Evolutionary conservation across 2,113 vertebrate species (phyloP), one percentile per base, ranked within the genome.

Genomic region (Podocnemis expansa): DNA sequence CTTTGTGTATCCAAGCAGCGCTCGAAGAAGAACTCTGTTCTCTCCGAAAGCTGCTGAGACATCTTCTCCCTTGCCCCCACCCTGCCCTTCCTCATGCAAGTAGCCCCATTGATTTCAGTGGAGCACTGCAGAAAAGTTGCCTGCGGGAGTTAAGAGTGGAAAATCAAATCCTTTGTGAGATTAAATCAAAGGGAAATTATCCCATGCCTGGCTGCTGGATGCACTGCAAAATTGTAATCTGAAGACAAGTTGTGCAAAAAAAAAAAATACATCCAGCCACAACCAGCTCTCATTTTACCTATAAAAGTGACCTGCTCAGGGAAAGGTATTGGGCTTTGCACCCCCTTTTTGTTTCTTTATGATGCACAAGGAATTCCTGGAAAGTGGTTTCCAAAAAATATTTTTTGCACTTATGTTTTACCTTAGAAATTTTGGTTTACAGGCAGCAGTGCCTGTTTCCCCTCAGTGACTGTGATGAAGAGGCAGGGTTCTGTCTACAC

Each of bases 201-300:
- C 38, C 58, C 34, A 47, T 5, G 25, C 47, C 41, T 7, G 22
- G 58, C 31, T 25, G 13, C 43, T 5, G 0, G 84, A 58, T 87
- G 85, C 82, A 78, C 45, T 3, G 5, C 8, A 67, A 19, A 34
- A 16, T 34, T 67, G 63, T n/a, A 67, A 38, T 10, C 34, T 67
- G 34, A 67, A 16, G 80, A 87, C 41, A 90, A 55, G 73, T 96
- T 97, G 91, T 91, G 95, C 87, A 96, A 96, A 85, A 34, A 96
- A 96, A 85, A 34, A 1, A 0, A 43, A 55, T 13, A 43, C 11
- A 85, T 58, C 75, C 56, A 12, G 51, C 49, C 6, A 43, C 9
- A 22, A 11, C 6, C 88, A 29, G 41, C 79, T 51, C 70, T 75
- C 41, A 78, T 43, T n/a, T 1, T 8, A 3, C 63, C 41, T 1